These are phyloP conservation scores for Plecturocebus donacophilus DNA, from an alignment of 2,113 vertebrate genomes.

Conservation along the genomic window DNA sequence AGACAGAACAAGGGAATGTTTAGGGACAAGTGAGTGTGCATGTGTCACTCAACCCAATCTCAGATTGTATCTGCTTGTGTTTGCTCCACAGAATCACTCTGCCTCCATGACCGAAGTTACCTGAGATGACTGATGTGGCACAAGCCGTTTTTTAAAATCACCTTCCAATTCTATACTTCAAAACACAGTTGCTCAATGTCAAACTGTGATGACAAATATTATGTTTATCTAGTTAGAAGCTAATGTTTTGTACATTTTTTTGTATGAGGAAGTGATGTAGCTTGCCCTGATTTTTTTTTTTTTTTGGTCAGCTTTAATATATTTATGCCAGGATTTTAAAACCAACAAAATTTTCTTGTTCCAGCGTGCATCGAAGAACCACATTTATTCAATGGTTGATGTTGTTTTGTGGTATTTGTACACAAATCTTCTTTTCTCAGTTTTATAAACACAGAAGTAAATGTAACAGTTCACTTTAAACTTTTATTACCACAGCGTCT, in stretches of 20 bases:
- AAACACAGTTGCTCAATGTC: constrained; percentile 92
- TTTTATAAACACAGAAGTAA: constrained; percentile 86
- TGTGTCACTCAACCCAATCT: neutral
- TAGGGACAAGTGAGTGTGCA: neutral
- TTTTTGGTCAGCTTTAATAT: constrained; percentile 91
- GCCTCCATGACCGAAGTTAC: constrained; percentile 99
- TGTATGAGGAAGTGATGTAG: constrained; percentile 98
- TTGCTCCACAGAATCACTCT: constrained; percentile 94
- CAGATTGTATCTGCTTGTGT: constrained; percentile 16
- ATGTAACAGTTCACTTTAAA: constrained; percentile 79
- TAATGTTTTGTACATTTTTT: constrained; percentile 99
- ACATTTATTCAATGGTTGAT: constrained; percentile 89
- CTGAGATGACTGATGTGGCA: constrained; percentile 90
- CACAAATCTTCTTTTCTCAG: constrained; percentile 87
- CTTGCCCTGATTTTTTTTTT: constrained; percentile 86
- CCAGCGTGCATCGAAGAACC: constrained; percentile 90
- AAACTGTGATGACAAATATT: constrained; percentile 92
- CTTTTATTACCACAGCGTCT: constrained; percentile 82
- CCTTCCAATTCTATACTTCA: constrained; percentile 91
- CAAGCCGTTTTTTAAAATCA: constrained; percentile 90
- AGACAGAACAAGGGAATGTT: neutral
- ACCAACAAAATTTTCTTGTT: constrained; percentile 85
- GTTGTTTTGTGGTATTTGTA: constrained; percentile 99
- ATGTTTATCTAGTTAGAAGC: constrained; percentile 96
- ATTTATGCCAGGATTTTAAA: constrained; percentile 92